Base-by-base conservation (phyloP, 2,113 vertebrate species). In the Strigops habroptila region DNA sequence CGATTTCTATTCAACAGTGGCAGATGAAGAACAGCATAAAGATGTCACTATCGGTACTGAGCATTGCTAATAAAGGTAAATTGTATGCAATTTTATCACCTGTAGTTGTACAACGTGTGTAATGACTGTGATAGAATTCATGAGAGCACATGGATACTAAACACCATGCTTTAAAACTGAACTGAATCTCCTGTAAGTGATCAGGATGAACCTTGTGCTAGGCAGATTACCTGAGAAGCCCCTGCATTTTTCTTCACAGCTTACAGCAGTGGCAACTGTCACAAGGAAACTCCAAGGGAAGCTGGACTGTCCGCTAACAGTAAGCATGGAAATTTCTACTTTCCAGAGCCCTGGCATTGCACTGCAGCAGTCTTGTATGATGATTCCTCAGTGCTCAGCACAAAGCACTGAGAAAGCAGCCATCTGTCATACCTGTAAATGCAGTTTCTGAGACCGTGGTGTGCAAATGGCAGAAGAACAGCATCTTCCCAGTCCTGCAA, bases 121-220 rank as follows among this genome's bases (percentile, higher is more conserved):
- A 59, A 49, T 3, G 10, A 28, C 65, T 17, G 4, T 30, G 28
- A 43, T 33, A 52, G 35, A 57, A 12, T 48, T 48, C 28, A 11
- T 55, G 23, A 57, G 15, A 83, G 11, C 37, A 67, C 9, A 64
- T 18, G 21, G 23, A 25, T 46, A 57, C 31, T 21, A 60, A 69
- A 27, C 3, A 3, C 12, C 4, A 3, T 22, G 8, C 31, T 86
- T 69, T 65, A 64, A 60, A 44, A 27, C 12, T 62, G 81, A 75
- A 67, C 48, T 11, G 24, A 44, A 4, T 25, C 33, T 81, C 12
- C 33, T 0, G 0, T 33, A 65, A 81, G 30, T 43, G 27, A 4
- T 52, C 60, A n/a, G n/a, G 51, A 70, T 28, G 41, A 87, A 27
- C 51, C 7, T 60, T 52, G 18, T 22, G 27, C 30, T 18, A 21